Percentiles rank a stretch among this genome's conserved stretches.
phyloP scores from a whole-genome alignment of 2,888 invertebrate species.

The Lasioglossum pauxillum region DNA sequence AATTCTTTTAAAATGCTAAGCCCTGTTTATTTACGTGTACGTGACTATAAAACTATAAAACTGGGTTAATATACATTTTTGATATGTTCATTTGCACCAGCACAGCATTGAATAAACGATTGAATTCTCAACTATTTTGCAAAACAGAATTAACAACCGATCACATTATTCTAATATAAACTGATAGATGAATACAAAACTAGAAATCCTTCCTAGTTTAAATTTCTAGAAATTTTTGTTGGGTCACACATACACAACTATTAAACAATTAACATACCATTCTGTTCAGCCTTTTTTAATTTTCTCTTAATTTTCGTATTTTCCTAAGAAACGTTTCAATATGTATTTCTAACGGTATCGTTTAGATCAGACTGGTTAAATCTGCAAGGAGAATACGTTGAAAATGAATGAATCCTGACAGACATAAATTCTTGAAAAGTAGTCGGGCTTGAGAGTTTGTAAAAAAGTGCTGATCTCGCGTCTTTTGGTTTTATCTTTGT shows the following conservation, averaged over 20 bases:
- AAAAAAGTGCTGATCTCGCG: conserved; percentile 64
- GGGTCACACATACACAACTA: neutral
- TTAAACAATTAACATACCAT: neutral
- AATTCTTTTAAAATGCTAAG: no score
- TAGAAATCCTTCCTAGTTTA: no score
- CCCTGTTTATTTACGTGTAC: no score
- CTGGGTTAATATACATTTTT: no score
- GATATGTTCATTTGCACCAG: no score
- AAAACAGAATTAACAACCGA: neutral
- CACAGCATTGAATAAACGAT: neutral
- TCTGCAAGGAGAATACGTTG: conserved; percentile 35
- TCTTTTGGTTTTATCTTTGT: conserved; percentile 52
- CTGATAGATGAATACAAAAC: no score
- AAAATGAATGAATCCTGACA: conserved; percentile 53
- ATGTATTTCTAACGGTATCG: neutral
- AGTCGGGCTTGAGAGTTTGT: conserved; percentile 40
- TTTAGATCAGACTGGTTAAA: neutral
- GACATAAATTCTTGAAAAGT: conserved; percentile 61
- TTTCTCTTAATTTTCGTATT: neutral
- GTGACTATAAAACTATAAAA: no score
- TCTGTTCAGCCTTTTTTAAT: neutral
- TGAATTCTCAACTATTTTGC: neutral
- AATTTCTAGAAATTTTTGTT: neutral
- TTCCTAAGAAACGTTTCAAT: neutral
- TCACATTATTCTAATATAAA: neutral